Percentiles rank a stretch among this genome's conserved stretches.
Conservation (phyloP, 2,888 invertebrate genomes). For the Dryococelus australis region DNA sequence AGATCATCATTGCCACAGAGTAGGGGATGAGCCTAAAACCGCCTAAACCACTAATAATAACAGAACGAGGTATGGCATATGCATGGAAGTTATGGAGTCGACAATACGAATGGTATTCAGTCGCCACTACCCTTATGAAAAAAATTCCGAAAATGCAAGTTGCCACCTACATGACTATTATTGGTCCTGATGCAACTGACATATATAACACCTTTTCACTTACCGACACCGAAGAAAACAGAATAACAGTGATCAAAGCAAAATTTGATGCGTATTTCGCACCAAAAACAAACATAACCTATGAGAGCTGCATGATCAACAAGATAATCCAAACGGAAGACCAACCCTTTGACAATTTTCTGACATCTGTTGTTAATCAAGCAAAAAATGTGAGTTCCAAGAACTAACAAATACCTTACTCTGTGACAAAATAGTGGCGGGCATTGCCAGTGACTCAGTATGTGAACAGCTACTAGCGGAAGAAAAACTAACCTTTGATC, state of each 20-base stretch:
- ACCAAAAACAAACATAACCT: neutral
- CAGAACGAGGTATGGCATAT: no score
- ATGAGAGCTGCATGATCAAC: neutral
- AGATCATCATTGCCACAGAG: no score
- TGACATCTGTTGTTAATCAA: neutral
- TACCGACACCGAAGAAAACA: neutral
- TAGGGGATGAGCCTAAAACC: no score
- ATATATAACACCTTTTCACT: neutral
- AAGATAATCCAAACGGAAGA: neutral
- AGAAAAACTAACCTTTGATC: no score
- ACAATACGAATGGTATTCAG: neutral
- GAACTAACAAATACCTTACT: neutral
- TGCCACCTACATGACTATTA: neutral
- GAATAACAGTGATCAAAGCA: neutral
- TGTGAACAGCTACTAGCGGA: no score
- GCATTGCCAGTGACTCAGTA: neutral
- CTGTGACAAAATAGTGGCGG: neutral
- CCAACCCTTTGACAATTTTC: neutral
- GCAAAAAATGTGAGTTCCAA: neutral
- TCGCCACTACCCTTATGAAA: neutral
- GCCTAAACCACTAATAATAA: no score
- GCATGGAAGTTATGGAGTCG: no score
- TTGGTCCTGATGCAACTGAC: neutral
- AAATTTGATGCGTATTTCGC: neutral
- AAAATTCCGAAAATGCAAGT: neutral